phyloP scores from a whole-genome alignment of 2,113 vertebrate species.

The Patagioenas fasciata region DNA sequence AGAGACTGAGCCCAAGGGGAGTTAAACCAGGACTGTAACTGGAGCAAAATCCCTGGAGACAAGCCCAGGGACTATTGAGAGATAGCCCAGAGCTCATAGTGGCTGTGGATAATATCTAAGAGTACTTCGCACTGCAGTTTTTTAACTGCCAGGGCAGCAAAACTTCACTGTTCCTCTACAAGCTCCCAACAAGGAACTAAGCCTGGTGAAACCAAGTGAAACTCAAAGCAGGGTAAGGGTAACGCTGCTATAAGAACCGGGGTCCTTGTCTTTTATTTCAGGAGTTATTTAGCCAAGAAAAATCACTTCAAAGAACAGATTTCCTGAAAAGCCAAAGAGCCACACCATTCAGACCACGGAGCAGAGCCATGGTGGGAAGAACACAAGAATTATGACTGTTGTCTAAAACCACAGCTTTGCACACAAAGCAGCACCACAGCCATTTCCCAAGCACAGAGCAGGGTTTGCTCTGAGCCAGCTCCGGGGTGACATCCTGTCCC shows the following conservation, averaged over 20 bases:
- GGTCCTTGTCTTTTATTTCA: background rate
- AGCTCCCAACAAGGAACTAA: background rate
- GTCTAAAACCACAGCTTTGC: rapidly evolving
- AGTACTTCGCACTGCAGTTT: background rate
- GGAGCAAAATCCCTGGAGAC: background rate
- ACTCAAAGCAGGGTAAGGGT: background rate
- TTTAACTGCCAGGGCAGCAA: rapidly evolving
- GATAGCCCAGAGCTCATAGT: background rate
- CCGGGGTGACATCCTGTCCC: too few relatives aligned
- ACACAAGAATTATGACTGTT: rapidly evolving
- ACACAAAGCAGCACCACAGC: background rate
- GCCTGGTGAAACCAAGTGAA: background rate
- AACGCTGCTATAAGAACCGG: background rate
- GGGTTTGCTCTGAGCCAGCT: background rate
- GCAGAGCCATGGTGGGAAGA: background rate
- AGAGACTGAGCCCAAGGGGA: background rate
- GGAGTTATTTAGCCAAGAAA: background rate
- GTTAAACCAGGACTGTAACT: background rate
- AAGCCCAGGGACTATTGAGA: background rate
- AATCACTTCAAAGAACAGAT: background rate
- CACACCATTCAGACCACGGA: background rate
- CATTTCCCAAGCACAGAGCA: background rate
- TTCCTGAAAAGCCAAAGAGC: background rate
- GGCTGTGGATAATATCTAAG: background rate
- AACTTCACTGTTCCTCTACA: background rate